phyloP scores from a whole-genome alignment of 2,888 invertebrate genomes.

The Ochropleura plecta region DNA sequence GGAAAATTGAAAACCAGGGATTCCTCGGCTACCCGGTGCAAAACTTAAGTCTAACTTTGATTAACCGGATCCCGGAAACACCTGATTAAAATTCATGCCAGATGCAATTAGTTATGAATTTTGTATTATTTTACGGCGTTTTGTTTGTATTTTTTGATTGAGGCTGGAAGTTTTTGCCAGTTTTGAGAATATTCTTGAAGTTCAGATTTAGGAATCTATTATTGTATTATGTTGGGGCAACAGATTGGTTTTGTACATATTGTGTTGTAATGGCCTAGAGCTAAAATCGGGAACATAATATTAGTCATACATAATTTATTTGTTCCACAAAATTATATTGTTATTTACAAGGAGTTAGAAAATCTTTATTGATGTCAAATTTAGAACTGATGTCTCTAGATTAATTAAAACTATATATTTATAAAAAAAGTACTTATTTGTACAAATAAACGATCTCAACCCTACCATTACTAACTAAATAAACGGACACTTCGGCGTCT shows the following conservation, averaged over 20 bases:
- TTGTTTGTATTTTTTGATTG: neutral
- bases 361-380: too few relatives aligned
- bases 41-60: slow-evolving; percentile 80
- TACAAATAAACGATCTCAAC: too few relatives aligned
- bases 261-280: neutral
- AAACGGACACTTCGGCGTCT: too few relatives aligned
- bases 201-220: neutral
- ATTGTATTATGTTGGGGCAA: neutral
- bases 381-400: too few relatives aligned
- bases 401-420: too few relatives aligned
- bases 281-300: neutral
- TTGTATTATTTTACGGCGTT: slow-evolving; percentile 28
- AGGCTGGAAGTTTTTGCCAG: neutral
- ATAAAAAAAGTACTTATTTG: too few relatives aligned
- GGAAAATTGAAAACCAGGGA: slow-evolving; percentile 85
- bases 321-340: too few relatives aligned
- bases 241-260: neutral
- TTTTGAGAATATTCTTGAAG: neutral
- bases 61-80: slow-evolving; percentile 75
- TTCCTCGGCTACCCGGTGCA: slow-evolving; percentile 51
- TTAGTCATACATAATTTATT: neutral
- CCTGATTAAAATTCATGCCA: slow-evolving; percentile 74
- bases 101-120: slow-evolving; percentile 42
- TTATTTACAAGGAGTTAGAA: too few relatives aligned
- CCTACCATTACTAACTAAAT: too few relatives aligned